These are phyloP conservation scores for Smutsia temminckii DNA, from an alignment of 2,797 vertebrate species.

Conservation along the genomic window DNA sequence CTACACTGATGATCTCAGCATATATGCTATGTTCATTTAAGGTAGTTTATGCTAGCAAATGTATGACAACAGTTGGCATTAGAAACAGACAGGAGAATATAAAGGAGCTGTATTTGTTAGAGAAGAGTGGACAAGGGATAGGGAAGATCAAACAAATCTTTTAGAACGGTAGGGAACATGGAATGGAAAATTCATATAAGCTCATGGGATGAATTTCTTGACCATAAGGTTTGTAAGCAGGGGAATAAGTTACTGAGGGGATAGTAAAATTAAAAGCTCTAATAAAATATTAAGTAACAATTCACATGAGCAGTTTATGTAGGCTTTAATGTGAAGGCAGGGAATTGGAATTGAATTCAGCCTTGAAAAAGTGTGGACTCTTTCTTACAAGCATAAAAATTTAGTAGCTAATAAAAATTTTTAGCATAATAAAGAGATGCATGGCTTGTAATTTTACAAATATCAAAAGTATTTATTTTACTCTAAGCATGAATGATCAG, in stretches of 20 bases:
- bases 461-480: constrained; percentile 61
- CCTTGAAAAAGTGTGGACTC: constrained; percentile 66
- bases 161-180: neutral
- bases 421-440: constrained; percentile 18
- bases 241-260: constrained; percentile 69
- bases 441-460: constrained; percentile 61
- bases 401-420: constrained; percentile 71
- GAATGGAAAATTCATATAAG: constrained; percentile 32
- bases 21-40: neutral
- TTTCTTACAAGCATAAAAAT: constrained; percentile 57
- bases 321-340: constrained; percentile 73
- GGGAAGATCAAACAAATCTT: neutral
- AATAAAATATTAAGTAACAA: constrained; percentile 78
- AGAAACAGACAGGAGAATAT: neutral
- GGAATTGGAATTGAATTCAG: constrained; percentile 71
- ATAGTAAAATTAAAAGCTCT: constrained; percentile 76
- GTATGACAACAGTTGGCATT: neutral
- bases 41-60: neutral
- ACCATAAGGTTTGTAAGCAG: constrained; percentile 61
- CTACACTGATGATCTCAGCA: neutral
- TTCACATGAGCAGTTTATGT: constrained; percentile 70
- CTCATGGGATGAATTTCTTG: constrained; percentile 62
- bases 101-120: neutral
- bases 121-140: neutral
- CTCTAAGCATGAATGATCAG: constrained; percentile 47